Evolutionary conservation across 2,888 invertebrate genomes (phyloP).

Genomic region (Cephus rjabovi): DNA sequence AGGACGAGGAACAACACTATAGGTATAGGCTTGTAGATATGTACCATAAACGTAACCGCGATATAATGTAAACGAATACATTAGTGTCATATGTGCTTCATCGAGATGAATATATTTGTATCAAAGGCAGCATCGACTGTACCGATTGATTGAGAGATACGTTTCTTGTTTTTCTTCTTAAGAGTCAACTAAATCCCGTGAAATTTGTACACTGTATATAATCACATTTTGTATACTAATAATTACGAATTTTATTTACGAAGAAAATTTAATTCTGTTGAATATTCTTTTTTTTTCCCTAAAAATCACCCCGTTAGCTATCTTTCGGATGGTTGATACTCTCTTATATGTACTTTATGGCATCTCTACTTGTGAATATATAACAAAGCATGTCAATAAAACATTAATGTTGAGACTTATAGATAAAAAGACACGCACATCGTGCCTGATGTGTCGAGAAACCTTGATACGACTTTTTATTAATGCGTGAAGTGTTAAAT

Average conservation of each 20-base stretch:
- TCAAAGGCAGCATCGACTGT: neutral
- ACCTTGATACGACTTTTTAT: neutral
- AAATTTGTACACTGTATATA: neutral
- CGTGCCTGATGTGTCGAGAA: neutral
- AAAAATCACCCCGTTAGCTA: neutral
- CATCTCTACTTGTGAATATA: neutral
- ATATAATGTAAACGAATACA: slow-evolving; percentile 10
- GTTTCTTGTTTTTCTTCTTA: neutral
- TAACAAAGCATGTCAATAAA: neutral
- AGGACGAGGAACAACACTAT: slow-evolving; percentile 8
- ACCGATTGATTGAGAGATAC: neutral
- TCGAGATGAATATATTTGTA: neutral
- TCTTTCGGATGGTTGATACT: neutral
- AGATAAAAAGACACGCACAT: neutral
- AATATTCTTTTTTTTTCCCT: neutral
- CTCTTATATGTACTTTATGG: neutral
- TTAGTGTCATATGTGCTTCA: neutral
- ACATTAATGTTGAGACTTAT: neutral
- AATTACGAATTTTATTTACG: neutral
- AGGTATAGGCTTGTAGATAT: slow-evolving; percentile 51
- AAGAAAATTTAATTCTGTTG: neutral
- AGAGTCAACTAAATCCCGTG: neutral
- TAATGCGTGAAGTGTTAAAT: neutral
- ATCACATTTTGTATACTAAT: neutral
- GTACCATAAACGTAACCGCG: slow-evolving; percentile 45